A percentile compares a stretch with the other conserved stretches of the same genome.
Evolutionary conservation across 2,888 invertebrate species (phyloP).

Genomic region (Habrosyne pyritoides): DNA sequence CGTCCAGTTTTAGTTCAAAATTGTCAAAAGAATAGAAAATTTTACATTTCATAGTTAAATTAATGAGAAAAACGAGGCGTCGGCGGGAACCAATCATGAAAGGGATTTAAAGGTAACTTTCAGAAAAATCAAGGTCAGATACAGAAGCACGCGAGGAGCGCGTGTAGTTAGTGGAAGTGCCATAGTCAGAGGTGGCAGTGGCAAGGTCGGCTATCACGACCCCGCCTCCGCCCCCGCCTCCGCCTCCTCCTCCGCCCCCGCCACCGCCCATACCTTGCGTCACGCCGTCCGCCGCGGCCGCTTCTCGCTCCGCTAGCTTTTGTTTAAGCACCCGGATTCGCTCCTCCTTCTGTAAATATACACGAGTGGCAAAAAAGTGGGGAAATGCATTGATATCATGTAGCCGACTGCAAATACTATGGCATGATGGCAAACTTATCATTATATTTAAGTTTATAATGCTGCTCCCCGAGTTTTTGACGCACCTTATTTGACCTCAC

Average conservation of each 20-base stretch:
- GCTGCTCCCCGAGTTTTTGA: too few relatives aligned
- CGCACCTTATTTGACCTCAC: too few relatives aligned
- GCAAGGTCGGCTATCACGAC: slow-evolving; percentile 90
- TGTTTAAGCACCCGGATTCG: slow-evolving; percentile 92
- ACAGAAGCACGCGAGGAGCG: slow-evolving; percentile 92
- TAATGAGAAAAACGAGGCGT: too few relatives aligned
- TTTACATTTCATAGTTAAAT: too few relatives aligned
- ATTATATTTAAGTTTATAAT: too few relatives aligned
- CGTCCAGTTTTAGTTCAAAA: too few relatives aligned
- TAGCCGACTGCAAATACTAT: too few relatives aligned
- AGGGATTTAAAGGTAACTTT: slow-evolving; percentile 89
- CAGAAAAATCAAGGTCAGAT: slow-evolving; percentile 94
- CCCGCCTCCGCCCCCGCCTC: slow-evolving; percentile 85
- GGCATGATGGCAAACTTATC: too few relatives aligned
- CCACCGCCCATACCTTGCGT: slow-evolving; percentile 87
- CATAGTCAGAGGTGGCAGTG: slow-evolving; percentile 90
- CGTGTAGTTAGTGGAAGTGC: slow-evolving; percentile 91
- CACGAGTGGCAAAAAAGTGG: too few relatives aligned
- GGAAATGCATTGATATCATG: not conserved
- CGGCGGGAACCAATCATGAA: too few relatives aligned
- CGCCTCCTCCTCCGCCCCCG: slow-evolving; percentile 90
- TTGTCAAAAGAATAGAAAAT: too few relatives aligned
- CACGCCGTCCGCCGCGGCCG: slow-evolving; percentile 82
- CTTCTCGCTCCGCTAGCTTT: slow-evolving; percentile 90
- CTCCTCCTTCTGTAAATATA: slow-evolving; percentile 90